Evolutionary conservation across 2,888 invertebrate genomes (phyloP), one percentile per base, ranked within the genome.

Genomic region (Andrena bucephala): DNA sequence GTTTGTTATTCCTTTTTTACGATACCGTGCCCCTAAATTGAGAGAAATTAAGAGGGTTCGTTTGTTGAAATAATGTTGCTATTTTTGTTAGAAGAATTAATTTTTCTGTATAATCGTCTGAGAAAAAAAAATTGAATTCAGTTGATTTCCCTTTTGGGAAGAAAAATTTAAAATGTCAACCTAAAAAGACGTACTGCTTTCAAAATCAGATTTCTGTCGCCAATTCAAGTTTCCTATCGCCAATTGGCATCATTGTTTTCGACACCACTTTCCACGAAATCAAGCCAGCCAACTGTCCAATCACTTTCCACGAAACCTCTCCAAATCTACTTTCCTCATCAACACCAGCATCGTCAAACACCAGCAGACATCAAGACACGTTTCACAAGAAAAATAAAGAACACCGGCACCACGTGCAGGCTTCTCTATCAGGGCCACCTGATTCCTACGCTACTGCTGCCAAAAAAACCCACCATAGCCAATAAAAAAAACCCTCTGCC

Each of bases 361-460:
- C 27, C 5, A 13, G 4, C 42, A n/a, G 3, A 13, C 57, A 10
- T 57, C 8, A 57, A 13, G 13, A 7, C n/a, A 16, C 36, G 13
- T 57, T 24, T 3, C n/a, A 7, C 20, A 0, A 20, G 7, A 66
- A 13, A 52, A 42, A 42, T 3, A n/a, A 42, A 62, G 8, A 16
- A 48, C 57, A 57, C 81, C 67, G 67, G 67, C 78, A 36, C 72
- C 81, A 81, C 81, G 81, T 78, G 81, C 31, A 71, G 8, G 20
- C 65, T 36, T 42, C 27, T 20, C 60, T 0, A 70, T 33, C 33
- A n/a, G 29, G 31, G 8, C 10, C 69, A 69, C 59, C 29, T 10
- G 60, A 27, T 66, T 57, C 6, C 16, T 62, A 69, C 29, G 50
- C 50, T 57, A 62, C 36, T 59, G 50, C 1, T 6, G 20, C 20